Conservation (phyloP, 2,888 invertebrate species). For the Caenorhabditis plicata region DNA sequence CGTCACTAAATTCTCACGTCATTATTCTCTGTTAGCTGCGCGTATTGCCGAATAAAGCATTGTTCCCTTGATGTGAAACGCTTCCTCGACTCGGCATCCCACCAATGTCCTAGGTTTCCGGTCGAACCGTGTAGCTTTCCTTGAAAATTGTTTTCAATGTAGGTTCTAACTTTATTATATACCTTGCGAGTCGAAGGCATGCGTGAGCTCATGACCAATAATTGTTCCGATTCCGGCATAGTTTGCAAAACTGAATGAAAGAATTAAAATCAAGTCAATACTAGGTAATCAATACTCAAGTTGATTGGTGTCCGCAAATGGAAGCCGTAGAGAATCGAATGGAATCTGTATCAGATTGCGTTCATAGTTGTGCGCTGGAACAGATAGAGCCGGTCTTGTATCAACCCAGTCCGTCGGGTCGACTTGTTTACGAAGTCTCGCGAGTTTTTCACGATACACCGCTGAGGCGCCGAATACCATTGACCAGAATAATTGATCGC, state of each 20-base stretch:
- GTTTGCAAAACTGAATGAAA: slow-evolving; percentile 37
- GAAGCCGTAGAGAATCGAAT: slow-evolving; percentile 32
- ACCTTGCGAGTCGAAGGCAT: slow-evolving; percentile 44
- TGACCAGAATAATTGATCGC: slow-evolving; percentile 29
- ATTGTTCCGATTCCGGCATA: slow-evolving; percentile 34
- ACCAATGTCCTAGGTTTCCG: slow-evolving; percentile 35
- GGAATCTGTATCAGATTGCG: slow-evolving; percentile 38
- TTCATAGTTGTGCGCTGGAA: slow-evolving; percentile 40
- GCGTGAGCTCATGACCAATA: slow-evolving; percentile 41
- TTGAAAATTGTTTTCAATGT: slow-evolving; percentile 7
- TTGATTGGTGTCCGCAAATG: slow-evolving; percentile 26
- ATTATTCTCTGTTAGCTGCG: slow-evolving; percentile 21
- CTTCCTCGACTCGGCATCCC: slow-evolving; percentile 13
- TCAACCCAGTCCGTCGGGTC: slow-evolving; percentile 38
- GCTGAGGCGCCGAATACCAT: slow-evolving; percentile 33
- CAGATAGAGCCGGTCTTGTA: slow-evolving; percentile 32
- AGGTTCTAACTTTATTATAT: background rate
- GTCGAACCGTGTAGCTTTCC: slow-evolving; percentile 42
- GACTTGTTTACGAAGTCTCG: slow-evolving; percentile 23
- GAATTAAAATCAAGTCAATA: background rate
- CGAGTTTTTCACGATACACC: slow-evolving; percentile 30
- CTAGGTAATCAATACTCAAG: slow-evolving; percentile 34
- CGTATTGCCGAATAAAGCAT: slow-evolving; percentile 36
- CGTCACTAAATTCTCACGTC: slow-evolving; percentile 5
- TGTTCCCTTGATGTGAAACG: slow-evolving; percentile 22